Percentiles rank a stretch among this genome's conserved stretches.
Conservation (phyloP, 1,140 invertebrate genomes). For the Chlorops oryzae region DNA sequence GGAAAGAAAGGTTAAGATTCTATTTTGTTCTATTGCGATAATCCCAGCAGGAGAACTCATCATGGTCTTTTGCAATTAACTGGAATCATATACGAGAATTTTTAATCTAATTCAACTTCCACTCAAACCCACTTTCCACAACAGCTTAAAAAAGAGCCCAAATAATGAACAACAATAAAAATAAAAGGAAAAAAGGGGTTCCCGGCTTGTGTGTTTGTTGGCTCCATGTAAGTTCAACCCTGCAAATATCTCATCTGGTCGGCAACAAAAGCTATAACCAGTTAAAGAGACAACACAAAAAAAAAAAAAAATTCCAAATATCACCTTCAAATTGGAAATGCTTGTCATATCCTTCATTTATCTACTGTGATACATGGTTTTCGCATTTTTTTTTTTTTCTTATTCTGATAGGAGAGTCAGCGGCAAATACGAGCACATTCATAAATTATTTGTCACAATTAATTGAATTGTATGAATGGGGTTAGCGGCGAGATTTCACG, state of each 20-base stretch:
- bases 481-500: background rate
- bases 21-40: too few species aligned
- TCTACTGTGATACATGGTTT: constrained; percentile 34
- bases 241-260: constrained; percentile 3
- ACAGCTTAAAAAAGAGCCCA: too few species aligned
- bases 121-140: too few species aligned
- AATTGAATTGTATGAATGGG: constrained; percentile 40
- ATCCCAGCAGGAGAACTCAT: too few species aligned
- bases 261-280: constrained; percentile 7
- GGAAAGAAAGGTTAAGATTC: too few species aligned
- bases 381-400: constrained; percentile 31
- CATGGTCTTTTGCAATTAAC: too few species aligned
- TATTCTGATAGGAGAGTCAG: background rate
- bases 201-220: background rate
- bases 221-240: constrained; percentile 1
- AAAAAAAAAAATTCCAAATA: constrained; percentile 11
- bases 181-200: too few species aligned
- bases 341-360: constrained; percentile 48
- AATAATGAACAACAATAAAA: too few species aligned
- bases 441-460: constrained; percentile 49
- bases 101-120: too few species aligned
- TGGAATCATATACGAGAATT: too few species aligned
- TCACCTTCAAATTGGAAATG: constrained; percentile 45
- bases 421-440: constrained; percentile 23
- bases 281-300: background rate